Percentiles rank a stretch among this genome's conserved stretches.
Conservation (phyloP, 2,113 vertebrate genomes). For the Thinocorus orbignyianus region DNA sequence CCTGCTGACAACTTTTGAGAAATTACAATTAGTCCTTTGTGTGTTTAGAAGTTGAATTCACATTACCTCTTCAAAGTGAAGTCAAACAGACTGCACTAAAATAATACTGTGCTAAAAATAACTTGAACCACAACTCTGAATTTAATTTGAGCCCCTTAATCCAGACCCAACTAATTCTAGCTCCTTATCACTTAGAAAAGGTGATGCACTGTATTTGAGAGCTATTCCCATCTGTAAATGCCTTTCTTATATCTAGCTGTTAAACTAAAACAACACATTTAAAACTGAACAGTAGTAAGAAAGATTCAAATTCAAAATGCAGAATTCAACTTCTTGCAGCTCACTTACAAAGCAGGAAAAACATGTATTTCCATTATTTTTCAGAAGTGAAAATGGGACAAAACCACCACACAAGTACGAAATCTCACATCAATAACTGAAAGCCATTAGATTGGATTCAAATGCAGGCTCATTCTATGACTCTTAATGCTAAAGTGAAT, state of each 20-base stretch:
- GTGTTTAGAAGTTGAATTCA: neutral
- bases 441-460: neutral
- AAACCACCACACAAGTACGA: neutral
- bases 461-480: neutral
- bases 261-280: neutral
- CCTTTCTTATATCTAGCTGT: neutral
- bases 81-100: neutral
- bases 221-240: neutral
- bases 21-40: neutral
- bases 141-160: neutral
- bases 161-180: neutral
- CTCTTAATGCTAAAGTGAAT: neutral
- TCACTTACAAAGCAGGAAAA: neutral
- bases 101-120: neutral
- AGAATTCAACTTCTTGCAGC: neutral
- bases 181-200: neutral
- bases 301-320: neutral
- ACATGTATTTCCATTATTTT: neutral
- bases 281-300: neutral
- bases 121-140: neutral
- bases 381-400: neutral
- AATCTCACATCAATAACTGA: neutral
- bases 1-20: neutral
- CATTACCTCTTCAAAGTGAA: neutral
- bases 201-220: neutral